A percentile compares a stretch with the other conserved stretches of the same genome.
Conservation (phyloP, 2,888 invertebrate species). For the Sisyra terminalis region DNA sequence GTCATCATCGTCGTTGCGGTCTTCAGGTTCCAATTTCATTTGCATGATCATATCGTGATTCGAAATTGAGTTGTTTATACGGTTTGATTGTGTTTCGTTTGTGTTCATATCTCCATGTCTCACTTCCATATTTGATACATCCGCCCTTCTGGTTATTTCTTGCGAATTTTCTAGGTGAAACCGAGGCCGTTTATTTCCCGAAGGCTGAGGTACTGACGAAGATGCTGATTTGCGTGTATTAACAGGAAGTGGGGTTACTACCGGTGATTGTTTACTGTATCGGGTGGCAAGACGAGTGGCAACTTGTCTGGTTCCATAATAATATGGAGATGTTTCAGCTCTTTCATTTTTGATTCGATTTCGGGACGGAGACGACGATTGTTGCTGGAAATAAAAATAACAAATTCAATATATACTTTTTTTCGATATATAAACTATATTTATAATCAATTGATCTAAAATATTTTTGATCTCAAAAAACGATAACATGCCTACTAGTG, state of each 20-base stretch:
- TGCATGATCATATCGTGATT: constrained; percentile 15
- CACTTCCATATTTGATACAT: constrained; percentile 9
- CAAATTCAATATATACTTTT: no score
- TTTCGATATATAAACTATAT: no score
- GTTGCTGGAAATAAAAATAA: no score
- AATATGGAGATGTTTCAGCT: no score
- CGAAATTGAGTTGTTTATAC: not conserved
- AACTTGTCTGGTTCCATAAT: no score
- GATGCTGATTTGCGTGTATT: not conserved
- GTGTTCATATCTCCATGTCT: constrained; percentile 14
- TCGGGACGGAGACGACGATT: no score
- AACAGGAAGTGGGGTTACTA: not conserved
- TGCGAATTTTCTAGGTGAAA: constrained; percentile 8
- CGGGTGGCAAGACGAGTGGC: no score
- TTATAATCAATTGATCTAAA: no score
- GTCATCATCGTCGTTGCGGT: constrained; percentile 18
- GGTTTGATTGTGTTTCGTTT: constrained; percentile 23
- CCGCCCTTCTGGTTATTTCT: constrained; percentile 17
- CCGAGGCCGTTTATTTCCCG: not conserved
- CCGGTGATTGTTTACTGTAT: no score
- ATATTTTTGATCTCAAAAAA: no score
- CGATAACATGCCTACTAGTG: no score
- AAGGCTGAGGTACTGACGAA: not conserved
- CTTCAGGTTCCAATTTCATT: constrained; percentile 26
- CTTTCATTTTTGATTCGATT: no score